Evolutionary conservation across 53 echinoderm and acorn worm species (phyloP), one percentile per base, ranked within the genome.

Genomic region (Henricia sp.): DNA sequence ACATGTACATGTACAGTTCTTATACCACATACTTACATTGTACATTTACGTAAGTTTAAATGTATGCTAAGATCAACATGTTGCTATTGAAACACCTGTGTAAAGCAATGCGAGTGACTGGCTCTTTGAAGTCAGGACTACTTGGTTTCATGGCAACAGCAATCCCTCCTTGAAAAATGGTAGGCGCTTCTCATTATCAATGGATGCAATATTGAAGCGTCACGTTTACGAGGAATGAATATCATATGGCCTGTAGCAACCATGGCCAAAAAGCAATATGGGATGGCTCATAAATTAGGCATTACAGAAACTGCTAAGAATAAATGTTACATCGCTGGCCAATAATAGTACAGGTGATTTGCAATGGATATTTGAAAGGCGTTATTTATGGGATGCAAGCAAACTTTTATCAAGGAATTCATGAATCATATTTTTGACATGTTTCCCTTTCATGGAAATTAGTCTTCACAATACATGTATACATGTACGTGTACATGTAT

Each of bases 181-280:
- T 27, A 62, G 6, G 46, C 16, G 11, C 80, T 64, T 63, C 46
- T 80, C 64, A n/a, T n/a, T n/a, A 64, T 80, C 62, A 80, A 26
- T 9, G 60, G 34, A 41, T 60, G 57, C 77, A 80, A 48, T 80
- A 80, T 63, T 26, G 13, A 50, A 38, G 48, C 20, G 80, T 80
- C 64, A n/a, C 48, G 46, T 80, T 33, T 14, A 52, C 44, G 48
- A 63, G 80, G 80, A 62, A 80, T 80, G 80, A 80, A 80, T n/a
- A 64, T 50, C 33, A 29, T 13, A 23, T 64, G 25, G 80, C 80
- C 80, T 24, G 46, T 80, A 64, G 80, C 80, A 80, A 80, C 50
- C 42, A 11, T 20, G 80, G 25, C 17, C 1, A 59, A 57, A 17
- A 46, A 80, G 80, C 80, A 64, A 62, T 57, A 57, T 80, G 80